phyloP scores from a whole-genome alignment of 1,140 invertebrate genomes.

The Macrocentrus cingulum region DNA sequence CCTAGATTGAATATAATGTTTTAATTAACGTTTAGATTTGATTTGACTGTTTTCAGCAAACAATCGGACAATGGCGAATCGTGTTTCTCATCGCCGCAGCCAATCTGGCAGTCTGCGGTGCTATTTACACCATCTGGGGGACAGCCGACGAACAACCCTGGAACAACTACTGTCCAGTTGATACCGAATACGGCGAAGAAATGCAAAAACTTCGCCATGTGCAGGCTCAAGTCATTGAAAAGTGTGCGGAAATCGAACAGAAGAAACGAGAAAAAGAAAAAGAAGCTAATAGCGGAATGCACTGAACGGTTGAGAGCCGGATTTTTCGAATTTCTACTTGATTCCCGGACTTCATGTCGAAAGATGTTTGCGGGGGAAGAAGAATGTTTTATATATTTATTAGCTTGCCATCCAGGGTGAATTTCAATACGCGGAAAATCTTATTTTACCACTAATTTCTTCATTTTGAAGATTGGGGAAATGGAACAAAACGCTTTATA shows the following conservation, averaged over 20 bases:
- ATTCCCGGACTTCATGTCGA: too few species aligned
- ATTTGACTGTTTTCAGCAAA: constrained; percentile 61
- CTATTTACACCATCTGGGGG: constrained; percentile 62
- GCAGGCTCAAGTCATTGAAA: not conserved
- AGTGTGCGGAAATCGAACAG: not conserved
- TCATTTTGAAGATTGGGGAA: too few species aligned
- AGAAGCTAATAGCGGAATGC: constrained; percentile 1
- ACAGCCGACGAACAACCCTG: constrained; percentile 66
- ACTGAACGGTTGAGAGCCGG: not conserved
- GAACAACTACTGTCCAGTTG: constrained; percentile 53
- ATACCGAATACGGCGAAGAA: constrained; percentile 10
- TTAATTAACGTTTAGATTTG: constrained; percentile 7
- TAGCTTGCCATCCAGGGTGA: too few species aligned
- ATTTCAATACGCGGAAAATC: too few species aligned
- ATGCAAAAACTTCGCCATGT: constrained; percentile 8
- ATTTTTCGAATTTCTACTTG: too few species aligned
- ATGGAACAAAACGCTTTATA: too few species aligned
- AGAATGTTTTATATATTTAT: too few species aligned
- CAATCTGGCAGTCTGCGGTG: constrained; percentile 58
- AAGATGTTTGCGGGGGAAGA: too few species aligned
- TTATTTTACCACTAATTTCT: too few species aligned
- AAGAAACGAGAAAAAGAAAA: constrained; percentile 11
- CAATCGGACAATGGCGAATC: constrained; percentile 66
- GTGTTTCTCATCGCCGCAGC: constrained; percentile 65
- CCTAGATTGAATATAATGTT: too few species aligned